Percentiles rank a stretch among this genome's conserved stretches.
Evolutionary conservation across 2,113 vertebrate genomes (phyloP).

Genomic region (Odobenus rosmarus): DNA sequence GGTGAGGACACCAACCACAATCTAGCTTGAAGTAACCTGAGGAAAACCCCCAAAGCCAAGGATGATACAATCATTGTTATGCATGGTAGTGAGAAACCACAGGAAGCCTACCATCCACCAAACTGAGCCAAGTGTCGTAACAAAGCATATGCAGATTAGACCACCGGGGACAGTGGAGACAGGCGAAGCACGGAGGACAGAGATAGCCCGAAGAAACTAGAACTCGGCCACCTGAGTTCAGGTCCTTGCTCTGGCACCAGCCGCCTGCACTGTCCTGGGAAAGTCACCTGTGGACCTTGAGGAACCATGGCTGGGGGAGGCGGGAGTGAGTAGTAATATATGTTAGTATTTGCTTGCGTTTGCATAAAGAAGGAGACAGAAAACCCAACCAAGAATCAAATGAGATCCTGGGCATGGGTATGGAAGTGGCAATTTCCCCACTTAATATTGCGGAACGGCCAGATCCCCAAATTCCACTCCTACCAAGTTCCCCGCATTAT

Average conservation of each 20-base stretch:
- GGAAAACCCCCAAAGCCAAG: not conserved
- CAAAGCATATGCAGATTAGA: not conserved
- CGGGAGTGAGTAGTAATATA: not conserved
- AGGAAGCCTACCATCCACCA: not conserved
- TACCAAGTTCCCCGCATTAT: not conserved
- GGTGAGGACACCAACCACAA: not conserved
- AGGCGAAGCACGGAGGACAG: rapidly evolving
- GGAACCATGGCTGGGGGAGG: not conserved
- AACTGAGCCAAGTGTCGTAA: not conserved
- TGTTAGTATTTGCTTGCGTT: not conserved
- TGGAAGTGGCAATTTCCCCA: not conserved
- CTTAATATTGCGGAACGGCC: not conserved
- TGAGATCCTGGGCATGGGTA: not conserved
- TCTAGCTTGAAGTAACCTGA: not conserved
- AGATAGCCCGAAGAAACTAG: not conserved
- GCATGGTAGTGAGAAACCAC: not conserved
- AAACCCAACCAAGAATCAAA: not conserved
- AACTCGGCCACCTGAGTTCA: not conserved
- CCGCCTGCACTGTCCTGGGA: not conserved
- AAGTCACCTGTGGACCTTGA: not conserved
- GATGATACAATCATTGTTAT: not conserved
- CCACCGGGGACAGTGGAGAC: not conserved
- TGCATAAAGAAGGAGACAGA: not conserved
- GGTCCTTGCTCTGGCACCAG: not conserved
- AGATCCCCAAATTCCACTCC: not conserved